phyloP scores from a whole-genome alignment of 2,113 vertebrate genomes.

The Gallinago undulata region DNA sequence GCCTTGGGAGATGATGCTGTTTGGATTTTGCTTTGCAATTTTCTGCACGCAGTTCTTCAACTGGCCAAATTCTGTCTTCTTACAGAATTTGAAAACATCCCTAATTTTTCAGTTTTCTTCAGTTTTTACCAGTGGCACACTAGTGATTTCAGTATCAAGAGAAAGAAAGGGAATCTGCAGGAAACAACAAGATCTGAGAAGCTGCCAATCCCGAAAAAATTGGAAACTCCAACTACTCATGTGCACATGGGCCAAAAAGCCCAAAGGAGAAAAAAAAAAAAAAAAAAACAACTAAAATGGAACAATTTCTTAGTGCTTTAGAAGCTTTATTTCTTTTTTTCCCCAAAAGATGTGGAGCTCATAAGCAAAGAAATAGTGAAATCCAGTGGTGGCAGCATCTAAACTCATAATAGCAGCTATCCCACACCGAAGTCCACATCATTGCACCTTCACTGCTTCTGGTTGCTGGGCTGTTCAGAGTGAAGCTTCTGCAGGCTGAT shows the following conservation, averaged over 20 bases:
- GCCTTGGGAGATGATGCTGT: neutral
- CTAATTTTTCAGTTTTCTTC: neutral
- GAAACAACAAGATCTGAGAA: neutral
- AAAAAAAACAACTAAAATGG: neutral
- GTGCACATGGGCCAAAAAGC: neutral
- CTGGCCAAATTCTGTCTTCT: neutral
- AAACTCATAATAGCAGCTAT: neutral
- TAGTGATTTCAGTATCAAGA: neutral
- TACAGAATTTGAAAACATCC: neutral
- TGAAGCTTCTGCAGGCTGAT: neutral
- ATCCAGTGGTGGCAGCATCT: neutral
- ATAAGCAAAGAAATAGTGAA: neutral
- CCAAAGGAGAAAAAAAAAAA: neutral
- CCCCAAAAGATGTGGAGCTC: neutral
- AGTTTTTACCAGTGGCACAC: neutral
- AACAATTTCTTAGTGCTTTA: neutral
- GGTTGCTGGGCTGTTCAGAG: neutral
- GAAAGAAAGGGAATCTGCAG: neutral
- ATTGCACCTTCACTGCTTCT: neutral
- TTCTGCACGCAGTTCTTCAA: neutral
- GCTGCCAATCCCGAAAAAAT: neutral
- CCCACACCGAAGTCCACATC: neutral
- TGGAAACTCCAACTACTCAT: neutral
- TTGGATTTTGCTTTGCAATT: neutral
- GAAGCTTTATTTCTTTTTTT: neutral